These are phyloP conservation scores for Nephrotoma guestfalica DNA, from an alignment of 2,888 invertebrate species.

Conservation along the genomic window DNA sequence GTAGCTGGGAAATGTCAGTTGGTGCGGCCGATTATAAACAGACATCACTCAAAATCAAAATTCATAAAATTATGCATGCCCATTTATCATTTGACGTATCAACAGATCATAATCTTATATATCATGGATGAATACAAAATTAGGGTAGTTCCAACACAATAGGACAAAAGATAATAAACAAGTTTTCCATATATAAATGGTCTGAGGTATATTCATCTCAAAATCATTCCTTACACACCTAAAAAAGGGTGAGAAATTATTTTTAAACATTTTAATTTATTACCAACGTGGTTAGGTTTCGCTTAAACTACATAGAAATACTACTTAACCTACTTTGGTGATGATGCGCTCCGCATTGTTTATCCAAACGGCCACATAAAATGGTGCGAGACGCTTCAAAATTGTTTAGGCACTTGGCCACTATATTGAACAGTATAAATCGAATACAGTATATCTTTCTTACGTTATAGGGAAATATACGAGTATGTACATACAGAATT, in stretches of 20 bases:
- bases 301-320: background rate
- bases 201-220: background rate
- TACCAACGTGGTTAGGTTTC: background rate
- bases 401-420: no score
- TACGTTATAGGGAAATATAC: no score
- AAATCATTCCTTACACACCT: background rate
- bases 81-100: background rate
- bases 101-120: background rate
- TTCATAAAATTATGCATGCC: background rate
- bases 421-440: no score
- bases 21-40: background rate
- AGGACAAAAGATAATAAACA: background rate
- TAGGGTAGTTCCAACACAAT: background rate
- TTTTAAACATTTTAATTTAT: background rate
- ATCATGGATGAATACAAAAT: background rate
- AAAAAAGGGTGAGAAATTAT: background rate
- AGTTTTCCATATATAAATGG: background rate
- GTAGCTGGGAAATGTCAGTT: background rate
- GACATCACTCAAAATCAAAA: background rate
- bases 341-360: background rate
- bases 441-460: no score
- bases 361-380: background rate
- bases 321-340: background rate
- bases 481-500: background rate
- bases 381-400: no score